phyloP scores from a whole-genome alignment of 2,113 vertebrate species.

The Pomatostomus ruficeps region DNA sequence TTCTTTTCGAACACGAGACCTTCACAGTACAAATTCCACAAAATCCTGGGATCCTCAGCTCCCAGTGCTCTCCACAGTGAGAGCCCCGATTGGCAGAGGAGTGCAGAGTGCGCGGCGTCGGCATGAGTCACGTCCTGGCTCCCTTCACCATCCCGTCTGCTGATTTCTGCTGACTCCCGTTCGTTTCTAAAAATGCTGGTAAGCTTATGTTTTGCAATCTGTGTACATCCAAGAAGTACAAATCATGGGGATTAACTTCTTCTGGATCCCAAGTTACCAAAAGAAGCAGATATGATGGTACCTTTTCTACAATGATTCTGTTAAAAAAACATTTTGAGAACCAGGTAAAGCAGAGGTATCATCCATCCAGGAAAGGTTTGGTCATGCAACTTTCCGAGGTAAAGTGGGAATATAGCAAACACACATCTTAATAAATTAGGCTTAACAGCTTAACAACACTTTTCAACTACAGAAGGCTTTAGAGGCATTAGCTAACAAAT shows the following conservation, averaged over 20 bases:
- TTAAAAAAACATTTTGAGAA: neutral
- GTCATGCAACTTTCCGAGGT: neutral
- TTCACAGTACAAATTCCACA: neutral
- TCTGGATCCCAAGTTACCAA: neutral
- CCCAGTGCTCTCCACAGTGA: neutral
- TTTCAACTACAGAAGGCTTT: neutral
- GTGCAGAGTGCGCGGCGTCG: neutral
- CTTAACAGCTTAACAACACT: neutral
- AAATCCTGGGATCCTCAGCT: neutral
- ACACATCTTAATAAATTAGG: neutral
- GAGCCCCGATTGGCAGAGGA: neutral
- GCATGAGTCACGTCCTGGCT: constrained; percentile 32
- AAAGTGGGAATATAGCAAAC: neutral
- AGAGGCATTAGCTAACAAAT: constrained; percentile 15
- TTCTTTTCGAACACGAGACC: neutral
- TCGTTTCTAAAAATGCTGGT: constrained; percentile 47
- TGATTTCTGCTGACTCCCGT: constrained; percentile 53
- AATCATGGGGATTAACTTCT: neutral
- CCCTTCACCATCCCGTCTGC: neutral
- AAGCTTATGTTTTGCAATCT: constrained; percentile 53
- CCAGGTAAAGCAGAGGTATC: neutral
- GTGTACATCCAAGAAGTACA: neutral
- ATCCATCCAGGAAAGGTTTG: neutral
- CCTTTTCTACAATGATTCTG: neutral
- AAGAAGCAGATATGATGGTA: neutral